Percentiles rank a stretch among this genome's conserved stretches.
These are phyloP conservation scores for Mellilla xanthometata DNA, from an alignment of 2,888 invertebrate genomes.

Conservation along the genomic window DNA sequence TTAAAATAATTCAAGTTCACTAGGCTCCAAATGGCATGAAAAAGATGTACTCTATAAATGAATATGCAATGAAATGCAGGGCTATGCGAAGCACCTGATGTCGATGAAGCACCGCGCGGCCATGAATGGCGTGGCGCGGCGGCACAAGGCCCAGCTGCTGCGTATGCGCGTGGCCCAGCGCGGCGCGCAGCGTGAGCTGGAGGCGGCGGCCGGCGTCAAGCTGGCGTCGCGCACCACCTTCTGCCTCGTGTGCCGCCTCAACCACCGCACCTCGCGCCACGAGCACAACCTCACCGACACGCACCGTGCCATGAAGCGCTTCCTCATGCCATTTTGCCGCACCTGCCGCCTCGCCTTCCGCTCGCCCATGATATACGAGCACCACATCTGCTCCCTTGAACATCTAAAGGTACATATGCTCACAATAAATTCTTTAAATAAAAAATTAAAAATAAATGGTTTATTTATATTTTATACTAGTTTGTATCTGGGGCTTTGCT, in stretches of 20 bases:
- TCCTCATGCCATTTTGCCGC: conserved; percentile 91
- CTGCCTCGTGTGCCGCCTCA: conserved; percentile 89
- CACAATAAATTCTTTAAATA: too few species aligned
- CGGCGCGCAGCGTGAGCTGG: conserved; percentile 89
- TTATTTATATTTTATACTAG: neutral
- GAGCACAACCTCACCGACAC: conserved; percentile 91
- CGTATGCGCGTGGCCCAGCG: conserved; percentile 92
- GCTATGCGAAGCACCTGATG: conserved; percentile 88
- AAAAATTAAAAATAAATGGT: too few species aligned
- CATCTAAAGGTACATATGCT: conserved; percentile 90
- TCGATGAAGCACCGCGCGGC: conserved; percentile 87
- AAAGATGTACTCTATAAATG: too few species aligned
- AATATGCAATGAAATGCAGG: conserved; percentile 64
- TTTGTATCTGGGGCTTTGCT: too few species aligned
- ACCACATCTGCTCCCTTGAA: conserved; percentile 90
- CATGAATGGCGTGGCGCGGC: conserved; percentile 88
- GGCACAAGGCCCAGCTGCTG: conserved; percentile 88
- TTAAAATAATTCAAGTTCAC: too few species aligned
- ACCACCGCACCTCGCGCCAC: conserved; percentile 88
- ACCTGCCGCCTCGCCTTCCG: conserved; percentile 90
- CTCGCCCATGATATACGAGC: conserved; percentile 93
- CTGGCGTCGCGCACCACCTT: conserved; percentile 85
- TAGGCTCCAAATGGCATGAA: too few species aligned
- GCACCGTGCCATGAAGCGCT: conserved; percentile 92
- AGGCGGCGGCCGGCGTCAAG: conserved; percentile 85